Conservation (phyloP, 2,888 invertebrate species). For the Bombyx huttoni region DNA sequence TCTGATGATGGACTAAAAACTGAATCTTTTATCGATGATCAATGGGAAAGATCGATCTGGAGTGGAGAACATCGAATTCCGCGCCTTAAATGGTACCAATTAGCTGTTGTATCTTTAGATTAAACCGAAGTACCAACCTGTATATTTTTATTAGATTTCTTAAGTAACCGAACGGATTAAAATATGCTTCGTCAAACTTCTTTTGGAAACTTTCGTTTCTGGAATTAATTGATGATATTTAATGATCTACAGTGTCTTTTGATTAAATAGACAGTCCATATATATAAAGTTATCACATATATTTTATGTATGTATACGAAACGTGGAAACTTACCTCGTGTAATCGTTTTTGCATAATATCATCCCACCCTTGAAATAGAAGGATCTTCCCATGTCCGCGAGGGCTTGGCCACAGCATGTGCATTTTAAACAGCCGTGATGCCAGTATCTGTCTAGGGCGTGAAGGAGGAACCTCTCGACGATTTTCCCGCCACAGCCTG, state of each 20-base stretch:
- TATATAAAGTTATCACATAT: not conserved
- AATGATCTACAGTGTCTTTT: not conserved
- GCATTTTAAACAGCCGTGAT: conserved; percentile 95
- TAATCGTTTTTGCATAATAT: conserved; percentile 97
- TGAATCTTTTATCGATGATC: conserved; percentile 50
- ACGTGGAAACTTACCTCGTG: conserved; percentile 80
- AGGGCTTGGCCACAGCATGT: conserved; percentile 90
- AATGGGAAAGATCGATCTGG: conserved; percentile 47
- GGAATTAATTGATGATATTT: not conserved
- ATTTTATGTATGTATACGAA: conserved; percentile 6
- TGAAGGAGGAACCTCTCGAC: conserved; percentile 92
- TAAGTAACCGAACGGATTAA: not conserved
- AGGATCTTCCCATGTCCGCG: conserved; percentile 92
- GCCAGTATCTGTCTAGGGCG: conserved; percentile 96
- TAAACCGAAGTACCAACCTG: not conserved
- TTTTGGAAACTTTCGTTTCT: not conserved
- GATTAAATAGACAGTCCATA: no score
- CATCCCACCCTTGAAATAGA: conserved; percentile 94
- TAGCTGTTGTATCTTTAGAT: conserved; percentile 18
- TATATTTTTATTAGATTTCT: conserved; percentile 12
- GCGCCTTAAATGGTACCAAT: conserved; percentile 42
- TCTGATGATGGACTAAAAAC: conserved; percentile 63
- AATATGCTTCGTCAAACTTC: not conserved
- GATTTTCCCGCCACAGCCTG: conserved; percentile 93
- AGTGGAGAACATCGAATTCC: conserved; percentile 32